Conservation (phyloP, 92 coral and sea anemone species). For the Desmophyllum pertusum region DNA sequence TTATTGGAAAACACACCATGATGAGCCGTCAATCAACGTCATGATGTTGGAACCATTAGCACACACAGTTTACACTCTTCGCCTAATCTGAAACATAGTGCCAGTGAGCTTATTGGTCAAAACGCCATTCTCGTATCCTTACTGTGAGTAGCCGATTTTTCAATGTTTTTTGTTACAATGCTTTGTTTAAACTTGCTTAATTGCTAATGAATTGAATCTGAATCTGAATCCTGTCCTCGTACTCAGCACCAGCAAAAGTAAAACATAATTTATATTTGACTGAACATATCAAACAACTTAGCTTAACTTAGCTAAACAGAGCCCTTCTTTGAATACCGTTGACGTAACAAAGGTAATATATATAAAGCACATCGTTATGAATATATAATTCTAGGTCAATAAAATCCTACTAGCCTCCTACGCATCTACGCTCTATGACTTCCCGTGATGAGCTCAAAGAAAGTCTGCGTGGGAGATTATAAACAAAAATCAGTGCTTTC, state of each 20-base stretch:
- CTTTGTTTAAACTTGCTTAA: background rate
- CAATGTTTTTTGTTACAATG: background rate
- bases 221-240: too few species aligned
- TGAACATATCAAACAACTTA: background rate
- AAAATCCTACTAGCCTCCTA: too few species aligned
- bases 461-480: too few species aligned
- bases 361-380: background rate
- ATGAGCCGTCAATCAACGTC: background rate
- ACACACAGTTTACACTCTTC: background rate
- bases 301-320: background rate
- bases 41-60: background rate
- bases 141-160: too few species aligned
- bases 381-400: background rate
- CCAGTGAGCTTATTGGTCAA: too few species aligned
- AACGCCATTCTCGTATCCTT: background rate
- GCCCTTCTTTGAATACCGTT: background rate
- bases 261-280: background rate
- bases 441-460: too few species aligned
- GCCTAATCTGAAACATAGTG: background rate
- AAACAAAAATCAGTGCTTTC: too few species aligned
- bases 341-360: background rate
- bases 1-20: background rate
- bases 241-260: background rate
- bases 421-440: too few species aligned
- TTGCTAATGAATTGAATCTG: background rate